phyloP scores from a whole-genome alignment of 2,888 invertebrate genomes.

The Strigamia transsilvanica region DNA sequence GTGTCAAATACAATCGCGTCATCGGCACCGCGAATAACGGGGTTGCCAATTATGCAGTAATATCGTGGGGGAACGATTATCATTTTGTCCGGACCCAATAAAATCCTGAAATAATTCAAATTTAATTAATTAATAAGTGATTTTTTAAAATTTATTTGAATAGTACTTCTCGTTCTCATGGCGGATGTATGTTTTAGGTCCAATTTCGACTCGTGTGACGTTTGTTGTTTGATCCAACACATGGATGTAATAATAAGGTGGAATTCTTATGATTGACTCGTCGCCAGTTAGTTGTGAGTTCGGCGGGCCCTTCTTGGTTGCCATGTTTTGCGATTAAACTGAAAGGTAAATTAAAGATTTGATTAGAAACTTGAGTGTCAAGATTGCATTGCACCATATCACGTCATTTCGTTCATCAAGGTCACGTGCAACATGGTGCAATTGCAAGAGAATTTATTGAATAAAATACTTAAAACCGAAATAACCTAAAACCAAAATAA shows the following conservation, averaged over 20 bases:
- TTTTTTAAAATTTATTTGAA: background rate
- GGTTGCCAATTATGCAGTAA: slow-evolving; percentile 67
- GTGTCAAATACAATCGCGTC: slow-evolving; percentile 62
- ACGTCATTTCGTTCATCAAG: no score
- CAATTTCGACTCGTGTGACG: slow-evolving; percentile 66
- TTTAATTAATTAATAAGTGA: background rate
- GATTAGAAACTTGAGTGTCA: no score
- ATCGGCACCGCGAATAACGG: slow-evolving; percentile 63
- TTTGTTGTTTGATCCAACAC: slow-evolving; percentile 67
- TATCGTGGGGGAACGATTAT: slow-evolving; percentile 66
- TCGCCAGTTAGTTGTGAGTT: slow-evolving; percentile 21
- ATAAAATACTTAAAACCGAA: no score
- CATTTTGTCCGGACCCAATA: slow-evolving; percentile 66
- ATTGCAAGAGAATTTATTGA: no score
- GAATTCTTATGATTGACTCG: slow-evolving; percentile 62
- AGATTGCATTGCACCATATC: no score
- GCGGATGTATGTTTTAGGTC: slow-evolving; percentile 67
- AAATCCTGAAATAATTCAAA: slow-evolving; percentile 61
- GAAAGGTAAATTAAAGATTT: no score
- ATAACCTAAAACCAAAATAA: no score
- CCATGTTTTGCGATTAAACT: slow-evolving; percentile 5
- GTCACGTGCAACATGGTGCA: no score
- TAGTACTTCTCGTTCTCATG: slow-evolving; percentile 67
- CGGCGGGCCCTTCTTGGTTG: background rate
- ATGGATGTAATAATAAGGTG: slow-evolving; percentile 67